A percentile compares a stretch with the other conserved stretches of the same genome.
Evolutionary conservation across 2,113 vertebrate genomes (phyloP).

Genomic region (Hylia prasina): DNA sequence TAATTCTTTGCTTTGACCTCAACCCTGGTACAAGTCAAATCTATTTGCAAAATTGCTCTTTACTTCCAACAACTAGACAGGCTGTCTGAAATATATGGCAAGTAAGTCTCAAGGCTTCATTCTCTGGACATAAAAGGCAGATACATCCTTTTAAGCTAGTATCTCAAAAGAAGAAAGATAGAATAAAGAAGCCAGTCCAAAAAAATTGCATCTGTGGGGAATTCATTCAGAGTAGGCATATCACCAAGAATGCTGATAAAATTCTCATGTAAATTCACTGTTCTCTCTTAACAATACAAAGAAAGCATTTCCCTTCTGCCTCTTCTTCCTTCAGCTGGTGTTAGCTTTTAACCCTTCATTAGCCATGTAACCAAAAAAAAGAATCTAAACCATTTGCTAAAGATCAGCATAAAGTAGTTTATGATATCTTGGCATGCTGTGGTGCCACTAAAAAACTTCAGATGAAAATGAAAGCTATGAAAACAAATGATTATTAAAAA

Average conservation of each 20-base stretch:
- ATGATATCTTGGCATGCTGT: not conserved
- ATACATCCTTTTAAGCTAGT: not conserved
- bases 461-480: not conserved
- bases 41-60: not conserved
- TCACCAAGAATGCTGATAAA: constrained; percentile 30
- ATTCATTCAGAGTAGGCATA: not conserved
- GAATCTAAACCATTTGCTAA: not conserved
- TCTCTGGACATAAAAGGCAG: constrained; percentile 1
- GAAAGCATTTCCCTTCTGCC: not conserved
- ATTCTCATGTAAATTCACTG: constrained; percentile 39
- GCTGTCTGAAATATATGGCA: not conserved
- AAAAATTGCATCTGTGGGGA: not conserved
- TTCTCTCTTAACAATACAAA: not conserved
- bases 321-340: not conserved
- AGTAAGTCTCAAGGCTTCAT: not conserved
- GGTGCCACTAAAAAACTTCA: not conserved
- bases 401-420: not conserved
- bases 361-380: not conserved
- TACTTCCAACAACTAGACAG: not conserved
- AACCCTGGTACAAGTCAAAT: not conserved
- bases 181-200: not conserved
- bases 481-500: not conserved
- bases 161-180: constrained; percentile 23
- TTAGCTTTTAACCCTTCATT: constrained; percentile 18
- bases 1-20: not conserved